Evolutionary conservation across 1,140 invertebrate species (phyloP), one percentile per base, ranked within the genome.

Genomic region (Parapsyche elsis): DNA sequence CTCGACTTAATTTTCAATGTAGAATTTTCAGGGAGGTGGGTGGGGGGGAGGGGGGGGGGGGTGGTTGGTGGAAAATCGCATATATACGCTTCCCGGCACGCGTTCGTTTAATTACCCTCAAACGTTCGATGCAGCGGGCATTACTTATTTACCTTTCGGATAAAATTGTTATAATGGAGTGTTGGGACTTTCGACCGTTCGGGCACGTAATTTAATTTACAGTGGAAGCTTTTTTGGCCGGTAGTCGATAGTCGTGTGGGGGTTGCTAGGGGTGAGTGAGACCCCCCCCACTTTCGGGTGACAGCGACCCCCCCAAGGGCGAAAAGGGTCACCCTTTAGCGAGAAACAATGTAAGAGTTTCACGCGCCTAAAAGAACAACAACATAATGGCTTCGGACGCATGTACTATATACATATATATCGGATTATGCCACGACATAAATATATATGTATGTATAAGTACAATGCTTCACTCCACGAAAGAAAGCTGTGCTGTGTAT

Each of bases 141-240:
- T 38, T 38, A 38, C 7, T 38, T 38, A 38, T 38, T 38, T 38
- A 38, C 7, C 30, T 38, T 38, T 38, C 30, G 30, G 30, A 38
- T 38, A 38, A 38, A 38, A 38, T 38, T 38, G 30, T 38, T 38
- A 38, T 38, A 38, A 53, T 16, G 49, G 12, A 53, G 16, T 53
- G 16, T 53, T 53, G 16, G 49, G 16, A 53, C 12, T 30, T 67
- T 12, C 24, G 9, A 12, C 9, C 23, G 64, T 77, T 77, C 59
- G 53, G n/a, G 59, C 26, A 26, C 57, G 57, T 77, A 77, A 77
- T 77, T 77, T 77, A 77, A 77, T 77, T 77, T 77, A 24, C 75
- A 44, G 57, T 16, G 75, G 16, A 77, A 64, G 75, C 75, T 30
- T 77, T 61, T 23, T 9, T 77, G n/a, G 38, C 59, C 46, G 19